Evolutionary conservation across 2,888 invertebrate species (phyloP), one percentile per base, ranked within the genome.

Genomic region (Cylindroiulus punctatus): DNA sequence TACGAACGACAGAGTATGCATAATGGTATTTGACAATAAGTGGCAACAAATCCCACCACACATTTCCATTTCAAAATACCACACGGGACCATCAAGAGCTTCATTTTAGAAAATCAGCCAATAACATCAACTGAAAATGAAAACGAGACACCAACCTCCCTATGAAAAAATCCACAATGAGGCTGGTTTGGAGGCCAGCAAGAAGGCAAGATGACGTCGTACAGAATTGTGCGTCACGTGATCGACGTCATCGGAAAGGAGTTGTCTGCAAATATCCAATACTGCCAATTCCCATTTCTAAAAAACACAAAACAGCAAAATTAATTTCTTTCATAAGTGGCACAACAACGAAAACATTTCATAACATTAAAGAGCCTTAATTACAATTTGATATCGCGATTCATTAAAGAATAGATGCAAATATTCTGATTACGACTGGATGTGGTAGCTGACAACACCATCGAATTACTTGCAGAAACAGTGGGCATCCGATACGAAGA

Each of bases 391-490:
- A 7, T 36, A 36, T 36, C 7, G 36, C 36, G 36, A 36, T 36
- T 36, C 36, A 7, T 36, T n/a, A n/a, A n/a, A n/a, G 12, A 47
- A 47, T 47, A 47, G 2, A 47, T 47, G 17, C 10, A 47, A 3
- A 47, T 17, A 3, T 8, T 12, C 19, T 0, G 57, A n/a, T 0
- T 65, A 65, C 22, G 22, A 22, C 19, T 19, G 52, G 52, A 52
- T 19, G 7, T 22, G 65, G 65, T 65, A 65, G 10, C 65, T 65
- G 65, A 12, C 65, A 65, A 10, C 65, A 65, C 26, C 10, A 26
- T 26, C 22, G 65, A 65, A 65, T 65, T 65, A 65, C 65, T 65
- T 65, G 65, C 65, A 65, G 65, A 65, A 65, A 65, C 65, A n/a
- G n/a, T 47, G 47, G 47, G 47, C 47, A 47, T 47, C 47, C 47